Percentiles rank a stretch among this genome's conserved stretches.
phyloP scores from a whole-genome alignment of 2,113 vertebrate genomes.

The Dasyornis broadbenti region DNA sequence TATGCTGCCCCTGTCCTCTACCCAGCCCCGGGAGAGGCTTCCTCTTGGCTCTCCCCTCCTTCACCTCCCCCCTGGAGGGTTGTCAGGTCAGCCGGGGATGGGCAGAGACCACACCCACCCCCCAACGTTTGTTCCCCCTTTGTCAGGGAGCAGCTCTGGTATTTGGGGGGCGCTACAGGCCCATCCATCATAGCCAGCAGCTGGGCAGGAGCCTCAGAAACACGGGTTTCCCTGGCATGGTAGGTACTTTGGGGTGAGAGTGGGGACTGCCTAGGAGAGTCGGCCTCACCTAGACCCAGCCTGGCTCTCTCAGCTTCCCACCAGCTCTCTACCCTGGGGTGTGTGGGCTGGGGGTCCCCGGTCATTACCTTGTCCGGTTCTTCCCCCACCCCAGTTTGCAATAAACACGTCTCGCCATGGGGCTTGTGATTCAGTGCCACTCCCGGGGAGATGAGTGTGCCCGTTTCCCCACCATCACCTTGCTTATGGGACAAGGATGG shows the following conservation, averaged over 20 bases:
- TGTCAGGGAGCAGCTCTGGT: not conserved
- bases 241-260: not conserved
- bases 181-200: not conserved
- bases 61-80: not conserved
- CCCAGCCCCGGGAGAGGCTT: fast-evolving
- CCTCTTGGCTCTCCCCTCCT: not conserved
- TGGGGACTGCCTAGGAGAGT: not conserved
- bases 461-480: not conserved
- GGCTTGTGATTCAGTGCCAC: not conserved
- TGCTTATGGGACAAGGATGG: not conserved
- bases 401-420: not conserved
- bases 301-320: not conserved
- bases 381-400: not conserved
- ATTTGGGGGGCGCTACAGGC: not conserved
- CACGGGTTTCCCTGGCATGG: not conserved
- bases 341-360: not conserved
- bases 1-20: not conserved
- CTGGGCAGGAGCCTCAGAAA: not conserved
- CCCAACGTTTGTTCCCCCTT: not conserved
- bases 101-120: not conserved
- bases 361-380: not conserved
- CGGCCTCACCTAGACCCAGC: not conserved
- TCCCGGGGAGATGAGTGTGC: not conserved
- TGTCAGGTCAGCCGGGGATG: not conserved
- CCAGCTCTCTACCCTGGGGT: not conserved